Evolutionary conservation across 2,797 vertebrate genomes (phyloP).

Genomic region (Iguana delicatissima): DNA sequence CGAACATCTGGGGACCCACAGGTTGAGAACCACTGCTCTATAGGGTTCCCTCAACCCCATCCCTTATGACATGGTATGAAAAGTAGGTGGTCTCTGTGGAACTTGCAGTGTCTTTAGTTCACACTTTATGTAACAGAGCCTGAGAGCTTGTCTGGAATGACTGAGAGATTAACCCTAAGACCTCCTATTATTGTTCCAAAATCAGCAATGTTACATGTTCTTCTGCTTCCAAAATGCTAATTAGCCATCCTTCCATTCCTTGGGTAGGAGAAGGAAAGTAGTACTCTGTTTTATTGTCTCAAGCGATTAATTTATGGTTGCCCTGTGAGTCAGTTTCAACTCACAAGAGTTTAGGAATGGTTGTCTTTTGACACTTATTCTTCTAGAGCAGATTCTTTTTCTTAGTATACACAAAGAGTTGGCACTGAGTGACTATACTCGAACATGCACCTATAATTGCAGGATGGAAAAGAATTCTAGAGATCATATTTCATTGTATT

Average conservation of each 20-base stretch:
- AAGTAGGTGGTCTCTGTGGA: neutral
- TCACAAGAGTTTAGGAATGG: conserved; percentile 64
- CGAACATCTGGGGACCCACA: too few species aligned
- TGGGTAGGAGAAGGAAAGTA: conserved; percentile 51
- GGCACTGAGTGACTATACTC: conserved; percentile 60
- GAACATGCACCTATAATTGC: conserved; percentile 27
- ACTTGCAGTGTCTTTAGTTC: conserved; percentile 12
- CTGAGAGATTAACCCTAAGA: conserved; percentile 35
- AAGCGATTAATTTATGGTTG: conserved; percentile 50
- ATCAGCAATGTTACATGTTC: conserved; percentile 37
- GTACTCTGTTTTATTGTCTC: neutral
- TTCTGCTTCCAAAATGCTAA: conserved; percentile 45
- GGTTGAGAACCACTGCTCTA: too few species aligned
- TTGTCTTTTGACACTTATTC: conserved; percentile 61
- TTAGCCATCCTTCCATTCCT: conserved; percentile 46
- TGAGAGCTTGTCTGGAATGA: conserved; percentile 28
- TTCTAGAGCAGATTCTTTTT: conserved; percentile 40
- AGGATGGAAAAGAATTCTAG: conserved; percentile 30
- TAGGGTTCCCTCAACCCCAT: too few species aligned
- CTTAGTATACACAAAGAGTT: conserved; percentile 28
- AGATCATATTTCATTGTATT: conserved; percentile 5
- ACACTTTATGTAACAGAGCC: conserved; percentile 60
- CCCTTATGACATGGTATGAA: neutral
- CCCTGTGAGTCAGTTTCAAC: conserved; percentile 44
- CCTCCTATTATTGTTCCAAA: conserved; percentile 11